Evolutionary conservation across 2,113 vertebrate species (phyloP), one percentile per base, ranked within the genome.

Genomic region (Motacilla alba): DNA sequence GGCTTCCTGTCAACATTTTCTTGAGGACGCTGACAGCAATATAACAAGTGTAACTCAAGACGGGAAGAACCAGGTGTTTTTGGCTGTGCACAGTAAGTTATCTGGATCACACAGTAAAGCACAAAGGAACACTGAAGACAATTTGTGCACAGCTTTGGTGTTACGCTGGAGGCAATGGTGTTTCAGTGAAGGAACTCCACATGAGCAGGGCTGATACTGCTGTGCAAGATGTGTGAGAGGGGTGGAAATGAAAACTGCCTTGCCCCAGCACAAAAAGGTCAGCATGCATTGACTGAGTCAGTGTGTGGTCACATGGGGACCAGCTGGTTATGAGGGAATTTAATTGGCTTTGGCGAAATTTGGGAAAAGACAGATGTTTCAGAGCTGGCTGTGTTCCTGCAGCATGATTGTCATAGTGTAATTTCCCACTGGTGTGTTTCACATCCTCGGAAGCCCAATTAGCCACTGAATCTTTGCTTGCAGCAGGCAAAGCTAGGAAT

Each of bases 301-400:
- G 44, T 55, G 52, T 70, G 44, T 72, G 62, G 72, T n/a, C 72
- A 73, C 75, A 37, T 3, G 86, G 86, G 79, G 87, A 93, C 66
- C 86, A 93, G 80, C 44, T 96, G 90, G 37, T 82, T 95, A 78
- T 90, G 62, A 81, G 17, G 77, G 50, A 91, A 64, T 88, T 91
- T 91, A 94, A 95, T 90, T 83, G 41, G 50, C 30, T 81, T 89
- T 2, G 2, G 72, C 75, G 90, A 89, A 90, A 67, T 93, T 94
- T 94, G 52, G 53, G 72, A 82, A 82, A 95, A 95, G 92, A 88
- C 94, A 97, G 92, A 87, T 96, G 89, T 93, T 92, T 67, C 59
- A 82, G 56, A n/a, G 60, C 89, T 96, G 93, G 75, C 83, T 92
- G 53, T 78, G 55, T 39, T 95, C 86, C 86, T 86, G 64, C 83